Evolutionary conservation across 1,140 invertebrate genomes (phyloP).

Genomic region (Hylyphantes graminicola): DNA sequence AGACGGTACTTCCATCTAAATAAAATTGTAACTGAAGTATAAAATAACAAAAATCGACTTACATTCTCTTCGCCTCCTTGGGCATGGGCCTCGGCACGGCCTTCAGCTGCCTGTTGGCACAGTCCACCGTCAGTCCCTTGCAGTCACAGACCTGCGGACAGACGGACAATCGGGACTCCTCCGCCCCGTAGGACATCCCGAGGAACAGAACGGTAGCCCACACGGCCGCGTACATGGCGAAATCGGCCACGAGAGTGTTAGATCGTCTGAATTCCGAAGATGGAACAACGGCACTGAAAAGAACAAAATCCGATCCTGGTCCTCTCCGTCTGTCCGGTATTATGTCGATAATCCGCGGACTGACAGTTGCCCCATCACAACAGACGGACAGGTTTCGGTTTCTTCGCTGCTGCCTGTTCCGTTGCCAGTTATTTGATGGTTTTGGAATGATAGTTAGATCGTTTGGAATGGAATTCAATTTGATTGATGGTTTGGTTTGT

Average conservation of each 20-base stretch:
- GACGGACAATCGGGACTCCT: slow-evolving; percentile 54
- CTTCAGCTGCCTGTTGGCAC: slow-evolving; percentile 81
- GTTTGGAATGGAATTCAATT: no score
- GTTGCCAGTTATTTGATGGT: not conserved
- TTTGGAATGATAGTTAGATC: no score
- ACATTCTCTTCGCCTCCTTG: slow-evolving; percentile 82
- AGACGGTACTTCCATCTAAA: no score
- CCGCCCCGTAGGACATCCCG: slow-evolving; percentile 22
- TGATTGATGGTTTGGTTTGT: no score
- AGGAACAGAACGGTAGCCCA: slow-evolving; percentile 40
- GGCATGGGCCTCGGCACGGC: slow-evolving; percentile 82
- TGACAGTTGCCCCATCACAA: slow-evolving; percentile 37
- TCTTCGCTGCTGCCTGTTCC: not conserved
- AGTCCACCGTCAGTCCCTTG: slow-evolving; percentile 80
- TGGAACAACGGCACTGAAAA: not conserved
- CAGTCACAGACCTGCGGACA: slow-evolving; percentile 87
- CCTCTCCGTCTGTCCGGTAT: not conserved
- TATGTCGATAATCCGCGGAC: slow-evolving; percentile 34
- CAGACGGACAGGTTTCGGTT: slow-evolving; percentile 39
- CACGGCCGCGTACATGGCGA: slow-evolving; percentile 25
- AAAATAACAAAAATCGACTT: slow-evolving; percentile 72
- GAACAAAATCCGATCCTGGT: not conserved
- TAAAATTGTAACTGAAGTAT: no score
- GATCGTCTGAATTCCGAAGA: not conserved
- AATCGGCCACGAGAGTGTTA: not conserved